Evolutionary conservation across 2,888 invertebrate species (phyloP), one percentile per base, ranked within the genome.

Genomic region (Dorcus parallelipipedus): DNA sequence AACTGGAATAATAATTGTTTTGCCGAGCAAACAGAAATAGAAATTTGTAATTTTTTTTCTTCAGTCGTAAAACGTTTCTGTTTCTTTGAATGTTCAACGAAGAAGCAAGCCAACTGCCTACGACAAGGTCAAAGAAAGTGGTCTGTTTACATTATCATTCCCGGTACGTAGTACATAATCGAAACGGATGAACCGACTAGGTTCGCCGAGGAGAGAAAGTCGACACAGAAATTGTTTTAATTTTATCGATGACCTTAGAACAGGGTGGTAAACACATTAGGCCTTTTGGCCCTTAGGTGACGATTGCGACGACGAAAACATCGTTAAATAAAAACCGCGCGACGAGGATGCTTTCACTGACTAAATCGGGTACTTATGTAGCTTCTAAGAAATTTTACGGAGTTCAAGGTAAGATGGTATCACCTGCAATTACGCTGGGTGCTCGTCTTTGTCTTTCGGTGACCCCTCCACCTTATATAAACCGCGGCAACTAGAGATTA

Each of bases 401-500:
- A 67, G 69, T 68, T 69, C 69, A 69, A 69, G 69, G 69, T 67
- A 64, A 68, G 63, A 64, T 61, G 53, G 65, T 62, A 61, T 64
- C 62, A 54, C 61, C 58, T 54, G 59, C 64, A 64, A 64, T 67
- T 64, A 63, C 51, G 48, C 39, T 55, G 52, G 26, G 26, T 51
- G 59, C 52, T 66, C 55, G 57, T 67, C 65, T 64, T 61, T 66
- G 60, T 65, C 62, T 64, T 63, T 54, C 43, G 23, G 49, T 60
- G 58, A 61, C 68, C 67, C 68, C 67, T 67, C 69, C 64, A 66
- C 56, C 62, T 58, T 69, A 67, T 69, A 69, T 66, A 69, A 63
- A 68, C 64, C 58, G 52, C 60, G 48, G 58, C 56, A 58, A 60
- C 47, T 51, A 55, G 60, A 58, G 57, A 56, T 54, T 56, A 54